These are phyloP conservation scores for Philonicus albiceps DNA, from an alignment of 2,888 invertebrate genomes.

Conservation along the genomic window DNA sequence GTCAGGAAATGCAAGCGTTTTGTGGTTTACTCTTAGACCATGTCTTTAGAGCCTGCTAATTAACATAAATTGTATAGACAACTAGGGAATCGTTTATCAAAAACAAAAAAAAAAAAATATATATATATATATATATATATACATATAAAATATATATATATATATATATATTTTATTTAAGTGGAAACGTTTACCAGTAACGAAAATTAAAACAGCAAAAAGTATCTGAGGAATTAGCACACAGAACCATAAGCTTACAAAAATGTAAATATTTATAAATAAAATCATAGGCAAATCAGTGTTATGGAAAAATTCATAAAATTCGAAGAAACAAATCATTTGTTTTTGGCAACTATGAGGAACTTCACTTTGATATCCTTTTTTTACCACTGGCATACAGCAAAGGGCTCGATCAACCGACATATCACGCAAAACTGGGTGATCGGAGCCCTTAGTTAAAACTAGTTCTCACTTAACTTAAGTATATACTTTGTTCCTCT, in stretches of 20 bases:
- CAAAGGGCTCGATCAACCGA: not conserved
- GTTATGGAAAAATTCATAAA: not conserved
- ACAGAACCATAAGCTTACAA: not conserved
- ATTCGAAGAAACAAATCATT: not conserved
- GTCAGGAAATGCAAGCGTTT: not conserved
- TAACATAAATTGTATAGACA: not conserved
- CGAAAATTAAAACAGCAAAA: not conserved
- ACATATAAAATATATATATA: too few species aligned
- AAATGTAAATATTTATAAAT: slow-evolving; percentile 25
- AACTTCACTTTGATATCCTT: not conserved
- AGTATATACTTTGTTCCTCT: slow-evolving; percentile 22
- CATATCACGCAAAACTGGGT: not conserved
- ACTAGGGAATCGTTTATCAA: not conserved
- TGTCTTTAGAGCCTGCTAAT: not conserved
- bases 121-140: too few species aligned
- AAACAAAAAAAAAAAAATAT: not conserved
- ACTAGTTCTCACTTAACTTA: not conserved
- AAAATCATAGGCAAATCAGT: slow-evolving; percentile 24
- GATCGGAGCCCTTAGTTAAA: not conserved
- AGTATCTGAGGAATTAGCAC: not conserved
- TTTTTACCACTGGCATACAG: not conserved
- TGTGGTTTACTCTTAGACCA: not conserved
- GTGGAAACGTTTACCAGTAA: slow-evolving; percentile 11
- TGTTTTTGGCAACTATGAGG: not conserved
- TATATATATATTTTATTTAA: slow-evolving; percentile 34